Evolutionary conservation across 2,888 invertebrate species (phyloP), one percentile per base, ranked within the genome.

Genomic region (Eurytoma adleriae): DNA sequence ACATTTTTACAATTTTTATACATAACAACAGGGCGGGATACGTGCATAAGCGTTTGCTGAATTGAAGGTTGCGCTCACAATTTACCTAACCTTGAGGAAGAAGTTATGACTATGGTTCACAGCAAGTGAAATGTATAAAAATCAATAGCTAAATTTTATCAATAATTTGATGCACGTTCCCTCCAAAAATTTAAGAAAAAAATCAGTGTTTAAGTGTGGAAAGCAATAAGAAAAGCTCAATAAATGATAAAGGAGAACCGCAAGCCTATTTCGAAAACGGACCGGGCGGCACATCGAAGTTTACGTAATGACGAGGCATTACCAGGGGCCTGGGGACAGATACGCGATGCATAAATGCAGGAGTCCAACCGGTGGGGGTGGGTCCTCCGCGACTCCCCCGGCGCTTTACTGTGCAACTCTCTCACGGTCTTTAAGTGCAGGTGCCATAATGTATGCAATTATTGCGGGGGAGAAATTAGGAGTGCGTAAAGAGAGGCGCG

Each of bases 401-500:
- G 27, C 2, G 27, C 27, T 61, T 61, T 61, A 61, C 24, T n/a
- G n/a, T 30, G 61, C 16, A 16, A 13, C 3, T 14, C 30, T 27
- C 24, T 57, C 52, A 18, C 14, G 0, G 14, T 59, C 48, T 71
- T 71, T 59, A 56, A 69, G 57, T 70, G 48, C 50, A 57, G 24
- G 59, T 59, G 24, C 70, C 48, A 70, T 61, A 61, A 61, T 61
- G 61, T 50, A 71, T 61, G 61, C 61, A 50, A 71, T 61, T 71
- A 71, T 61, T 27, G 71, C 27, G 67, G 3, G 16, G 14, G 18
- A 50, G 50, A 67, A 20, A 57, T 7, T 7, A 57, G 57, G 20
- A 50, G 62, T 62, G 16, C 2, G 30, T n/a, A 30, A 30, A 62
- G 62, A 30, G 62, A 16, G 30, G 30, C 30, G 30, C 54, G 54